Percentiles rank a stretch among this genome's conserved stretches.
Conservation (phyloP, 2,888 invertebrate species). For the Habrosyne pyritoides region DNA sequence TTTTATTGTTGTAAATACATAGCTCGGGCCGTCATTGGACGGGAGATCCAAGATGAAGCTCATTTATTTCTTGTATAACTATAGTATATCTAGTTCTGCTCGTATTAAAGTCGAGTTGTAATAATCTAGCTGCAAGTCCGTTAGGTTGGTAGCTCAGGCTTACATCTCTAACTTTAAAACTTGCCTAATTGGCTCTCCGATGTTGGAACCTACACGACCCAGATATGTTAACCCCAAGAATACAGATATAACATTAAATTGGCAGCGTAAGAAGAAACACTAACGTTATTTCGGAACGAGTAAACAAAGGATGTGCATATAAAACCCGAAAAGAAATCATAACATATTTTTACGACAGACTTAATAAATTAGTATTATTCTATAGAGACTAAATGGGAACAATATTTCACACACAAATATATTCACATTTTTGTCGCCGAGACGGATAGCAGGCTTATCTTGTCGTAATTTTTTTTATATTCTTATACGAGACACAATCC, state of each 20-base stretch:
- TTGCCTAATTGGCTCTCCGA: background rate
- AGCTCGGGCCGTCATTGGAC: background rate
- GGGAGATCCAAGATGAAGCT: no score
- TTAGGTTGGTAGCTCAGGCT: background rate
- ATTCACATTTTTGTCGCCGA: background rate
- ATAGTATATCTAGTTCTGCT: background rate
- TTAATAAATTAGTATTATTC: slow-evolving; percentile 2
- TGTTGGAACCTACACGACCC: background rate
- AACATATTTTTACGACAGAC: background rate
- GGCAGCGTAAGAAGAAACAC: background rate
- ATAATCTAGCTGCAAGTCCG: background rate
- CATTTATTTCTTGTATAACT: no score
- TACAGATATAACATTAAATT: background rate
- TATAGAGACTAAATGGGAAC: background rate
- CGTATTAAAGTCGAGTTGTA: background rate
- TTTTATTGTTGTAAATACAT: background rate
- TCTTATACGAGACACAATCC: background rate
- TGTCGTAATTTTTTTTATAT: background rate
- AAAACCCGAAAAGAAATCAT: background rate
- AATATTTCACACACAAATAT: slow-evolving; percentile 1
- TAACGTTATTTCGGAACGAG: background rate
- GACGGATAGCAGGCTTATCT: slow-evolving; percentile 1
- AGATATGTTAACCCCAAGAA: background rate
- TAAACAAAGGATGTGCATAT: background rate
- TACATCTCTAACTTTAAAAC: background rate